A percentile compares a stretch with the other conserved stretches of the same genome.
Conservation (phyloP, 2,888 invertebrate species). For the Apotomis turbidana region DNA sequence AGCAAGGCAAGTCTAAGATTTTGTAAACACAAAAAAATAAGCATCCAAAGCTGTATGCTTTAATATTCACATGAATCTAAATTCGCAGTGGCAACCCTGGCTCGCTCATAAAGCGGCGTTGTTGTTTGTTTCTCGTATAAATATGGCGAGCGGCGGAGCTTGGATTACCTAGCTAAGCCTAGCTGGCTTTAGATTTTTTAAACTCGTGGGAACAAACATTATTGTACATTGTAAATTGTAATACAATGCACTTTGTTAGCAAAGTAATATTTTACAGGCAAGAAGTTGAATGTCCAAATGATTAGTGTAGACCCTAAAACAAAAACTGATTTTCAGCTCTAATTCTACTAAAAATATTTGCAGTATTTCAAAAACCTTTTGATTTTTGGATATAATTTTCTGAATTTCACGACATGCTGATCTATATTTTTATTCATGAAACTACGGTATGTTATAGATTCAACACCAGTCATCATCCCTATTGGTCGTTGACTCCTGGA, state of each 20-base stretch:
- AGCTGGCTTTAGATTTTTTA: constrained; percentile 13
- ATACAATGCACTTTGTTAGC: neutral
- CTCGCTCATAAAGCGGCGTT: constrained; percentile 54
- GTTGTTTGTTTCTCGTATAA: constrained; percentile 51
- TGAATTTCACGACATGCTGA: too few species aligned
- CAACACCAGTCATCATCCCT: too few species aligned
- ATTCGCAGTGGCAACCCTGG: constrained; percentile 42
- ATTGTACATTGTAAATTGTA: neutral
- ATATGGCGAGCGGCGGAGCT: constrained; percentile 49
- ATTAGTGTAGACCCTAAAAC: too few species aligned
- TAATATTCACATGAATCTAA: neutral
- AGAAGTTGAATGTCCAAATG: too few species aligned
- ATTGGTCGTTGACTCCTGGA: too few species aligned
- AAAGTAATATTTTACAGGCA: neutral
- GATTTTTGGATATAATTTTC: too few species aligned
- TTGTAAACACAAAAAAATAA: neutral
- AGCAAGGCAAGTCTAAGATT: neutral
- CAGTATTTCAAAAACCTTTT: too few species aligned
- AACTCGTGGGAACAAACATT: neutral
- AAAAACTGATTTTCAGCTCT: too few species aligned
- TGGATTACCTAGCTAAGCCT: constrained; percentile 7
- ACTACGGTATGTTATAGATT: too few species aligned
- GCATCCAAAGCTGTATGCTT: neutral
- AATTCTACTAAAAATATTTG: too few species aligned
- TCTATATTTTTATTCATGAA: too few species aligned